These are phyloP conservation scores for Keiferia lycopersicella DNA, from an alignment of 2,888 invertebrate genomes.

Conservation along the genomic window DNA sequence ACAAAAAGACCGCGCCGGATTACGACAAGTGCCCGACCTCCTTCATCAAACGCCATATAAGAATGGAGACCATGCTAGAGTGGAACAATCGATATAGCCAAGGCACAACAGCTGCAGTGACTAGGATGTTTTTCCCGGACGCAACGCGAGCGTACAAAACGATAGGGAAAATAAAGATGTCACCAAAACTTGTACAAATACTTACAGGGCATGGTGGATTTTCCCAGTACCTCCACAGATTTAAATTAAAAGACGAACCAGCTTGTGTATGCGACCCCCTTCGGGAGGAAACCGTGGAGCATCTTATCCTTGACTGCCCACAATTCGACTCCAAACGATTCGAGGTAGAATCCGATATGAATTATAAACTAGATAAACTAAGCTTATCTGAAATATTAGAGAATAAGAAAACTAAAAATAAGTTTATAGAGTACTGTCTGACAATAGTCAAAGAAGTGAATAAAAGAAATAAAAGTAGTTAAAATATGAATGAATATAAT, in stretches of 20 bases:
- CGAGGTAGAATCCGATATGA: background rate
- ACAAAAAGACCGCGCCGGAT: background rate
- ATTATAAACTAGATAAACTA: background rate
- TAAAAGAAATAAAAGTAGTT: background rate
- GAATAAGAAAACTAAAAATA: background rate
- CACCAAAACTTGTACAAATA: background rate
- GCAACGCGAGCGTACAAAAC: background rate
- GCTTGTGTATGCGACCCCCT: conserved; percentile 11
- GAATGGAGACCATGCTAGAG: conserved; percentile 3
- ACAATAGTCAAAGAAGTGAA: background rate
- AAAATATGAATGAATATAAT: background rate
- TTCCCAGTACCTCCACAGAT: conserved; percentile 10
- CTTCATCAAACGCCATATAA: conserved; percentile 17
- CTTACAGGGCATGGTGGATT: conserved; percentile 13
- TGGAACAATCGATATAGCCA: conserved; percentile 16
- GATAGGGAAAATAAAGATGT: background rate
- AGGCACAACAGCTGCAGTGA: background rate
- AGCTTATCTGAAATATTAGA: background rate
- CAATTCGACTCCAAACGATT: background rate
- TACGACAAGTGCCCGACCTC: conserved; percentile 27
- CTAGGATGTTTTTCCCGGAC: conserved; percentile 23
- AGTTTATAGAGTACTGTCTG: background rate
- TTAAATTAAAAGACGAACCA: conserved; percentile 2
- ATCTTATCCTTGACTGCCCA: conserved; percentile 6
- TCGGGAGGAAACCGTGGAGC: background rate